These are phyloP conservation scores for Parasteatoda lunata DNA, from an alignment of 2,888 invertebrate genomes.

Conservation along the genomic window DNA sequence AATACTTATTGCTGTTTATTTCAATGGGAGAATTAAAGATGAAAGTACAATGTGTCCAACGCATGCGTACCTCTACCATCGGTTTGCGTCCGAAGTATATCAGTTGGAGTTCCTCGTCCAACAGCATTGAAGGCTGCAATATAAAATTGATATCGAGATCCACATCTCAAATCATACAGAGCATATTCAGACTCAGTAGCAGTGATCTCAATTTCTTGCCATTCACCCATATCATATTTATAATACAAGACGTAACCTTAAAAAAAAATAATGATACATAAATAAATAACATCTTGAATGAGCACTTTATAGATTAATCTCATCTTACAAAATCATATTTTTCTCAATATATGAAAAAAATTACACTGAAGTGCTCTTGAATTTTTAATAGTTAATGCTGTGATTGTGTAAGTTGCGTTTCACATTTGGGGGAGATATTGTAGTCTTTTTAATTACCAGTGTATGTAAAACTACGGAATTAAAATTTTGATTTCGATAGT, in stretches of 20 bases:
- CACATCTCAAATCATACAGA: slow-evolving; percentile 64
- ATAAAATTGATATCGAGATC: slow-evolving; percentile 68
- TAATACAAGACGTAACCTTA: slow-evolving; percentile 48
- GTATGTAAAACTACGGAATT: too few species aligned
- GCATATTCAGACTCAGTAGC: slow-evolving; percentile 27
- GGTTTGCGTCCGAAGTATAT: slow-evolving; percentile 48
- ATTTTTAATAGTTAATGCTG: too few species aligned
- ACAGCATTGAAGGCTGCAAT: slow-evolving; percentile 57
- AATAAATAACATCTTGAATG: not conserved
- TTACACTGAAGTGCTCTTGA: too few species aligned
- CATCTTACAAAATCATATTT: not conserved
- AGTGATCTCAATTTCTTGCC: slow-evolving; percentile 52
- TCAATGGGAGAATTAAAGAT: too few species aligned
- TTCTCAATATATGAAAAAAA: not conserved
- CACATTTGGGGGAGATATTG: too few species aligned
- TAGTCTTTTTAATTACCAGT: too few species aligned
- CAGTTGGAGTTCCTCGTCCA: slow-evolving; percentile 50
- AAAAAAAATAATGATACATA: not conserved
- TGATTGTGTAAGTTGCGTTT: too few species aligned
- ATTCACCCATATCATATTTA: slow-evolving; percentile 58
- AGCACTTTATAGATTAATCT: not conserved
- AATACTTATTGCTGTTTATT: too few species aligned
- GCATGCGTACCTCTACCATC: slow-evolving; percentile 46
- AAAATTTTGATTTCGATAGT: too few species aligned
- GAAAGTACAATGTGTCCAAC: too few species aligned